Conservation (phyloP, 37 sponge, comb jelly and placozoan species). For the Theonella swinhoei region DNA sequence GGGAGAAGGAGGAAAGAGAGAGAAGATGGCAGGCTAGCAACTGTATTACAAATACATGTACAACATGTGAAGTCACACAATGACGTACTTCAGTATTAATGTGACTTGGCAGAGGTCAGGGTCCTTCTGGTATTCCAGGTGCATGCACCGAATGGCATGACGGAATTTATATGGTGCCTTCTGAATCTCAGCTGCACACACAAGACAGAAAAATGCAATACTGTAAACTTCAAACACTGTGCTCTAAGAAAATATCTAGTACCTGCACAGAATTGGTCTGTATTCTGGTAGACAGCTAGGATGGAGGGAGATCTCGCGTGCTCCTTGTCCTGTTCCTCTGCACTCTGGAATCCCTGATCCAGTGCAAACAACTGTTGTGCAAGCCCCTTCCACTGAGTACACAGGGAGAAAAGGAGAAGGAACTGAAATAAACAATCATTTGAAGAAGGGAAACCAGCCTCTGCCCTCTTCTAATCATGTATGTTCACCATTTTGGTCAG, state of each 20-base stretch:
- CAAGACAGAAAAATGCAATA: neutral
- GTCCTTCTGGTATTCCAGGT: constrained; percentile 62
- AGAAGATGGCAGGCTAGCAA: neutral
- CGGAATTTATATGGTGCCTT: constrained; percentile 50
- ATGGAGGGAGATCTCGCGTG: neutral
- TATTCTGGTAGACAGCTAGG: constrained; percentile 16
- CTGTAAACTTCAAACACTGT: too few relatives aligned
- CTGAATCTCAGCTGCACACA: constrained; percentile 8
- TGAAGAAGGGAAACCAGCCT: too few relatives aligned
- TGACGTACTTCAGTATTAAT: too few relatives aligned
- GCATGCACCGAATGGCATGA: constrained; percentile 61
- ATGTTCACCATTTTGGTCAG: constrained; percentile 49
- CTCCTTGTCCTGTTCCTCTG: neutral
- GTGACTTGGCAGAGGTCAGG: constrained; percentile 56
- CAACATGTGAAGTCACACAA: too few relatives aligned
- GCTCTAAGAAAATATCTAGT: too few relatives aligned
- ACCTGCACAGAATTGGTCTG: constrained; percentile 56
- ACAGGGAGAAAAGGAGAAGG: neutral
- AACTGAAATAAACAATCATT: neutral
- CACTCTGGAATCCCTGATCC: constrained; percentile 11
- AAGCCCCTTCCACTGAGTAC: constrained; percentile 36
- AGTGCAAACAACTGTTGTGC: constrained; percentile 18
- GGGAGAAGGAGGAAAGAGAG: neutral
- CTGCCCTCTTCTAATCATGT: neutral
- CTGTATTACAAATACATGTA: too few relatives aligned